Evolutionary conservation across 1,140 invertebrate species (phyloP).

Genomic region (Acromyrmex echinatior): DNA sequence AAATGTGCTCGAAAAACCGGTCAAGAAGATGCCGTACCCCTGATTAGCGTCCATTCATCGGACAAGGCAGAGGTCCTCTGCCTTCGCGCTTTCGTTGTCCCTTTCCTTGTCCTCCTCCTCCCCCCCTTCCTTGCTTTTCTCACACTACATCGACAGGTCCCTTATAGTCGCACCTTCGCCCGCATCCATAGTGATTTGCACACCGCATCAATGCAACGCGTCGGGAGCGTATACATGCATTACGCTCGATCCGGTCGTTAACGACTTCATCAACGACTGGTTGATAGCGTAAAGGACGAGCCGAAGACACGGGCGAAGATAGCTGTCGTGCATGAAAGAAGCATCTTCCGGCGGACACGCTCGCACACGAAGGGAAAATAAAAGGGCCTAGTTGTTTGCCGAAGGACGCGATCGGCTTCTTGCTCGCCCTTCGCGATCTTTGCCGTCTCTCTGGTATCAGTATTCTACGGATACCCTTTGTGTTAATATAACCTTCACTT

Average conservation of each 20-base stretch:
- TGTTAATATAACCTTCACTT: slow-evolving; percentile 33
- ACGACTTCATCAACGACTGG: slow-evolving; percentile 63
- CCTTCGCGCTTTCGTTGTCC: slow-evolving; percentile 12
- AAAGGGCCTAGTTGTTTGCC: slow-evolving; percentile 46
- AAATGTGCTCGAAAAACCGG: slow-evolving; percentile 52
- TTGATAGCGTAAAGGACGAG: slow-evolving; percentile 32
- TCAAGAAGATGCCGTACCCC: slow-evolving; percentile 58
- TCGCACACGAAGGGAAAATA: slow-evolving; percentile 44
- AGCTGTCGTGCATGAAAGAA: slow-evolving; percentile 43
- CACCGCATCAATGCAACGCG: slow-evolving; percentile 27
- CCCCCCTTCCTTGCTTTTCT: neutral
- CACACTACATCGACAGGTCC: slow-evolving; percentile 11
- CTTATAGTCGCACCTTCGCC: slow-evolving; percentile 28
- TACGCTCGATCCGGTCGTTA: slow-evolving; percentile 60
- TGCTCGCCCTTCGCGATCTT: slow-evolving; percentile 38
- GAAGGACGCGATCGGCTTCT: slow-evolving; percentile 49
- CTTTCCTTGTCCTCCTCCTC: neutral
- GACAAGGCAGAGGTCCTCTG: slow-evolving; percentile 58
- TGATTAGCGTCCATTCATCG: slow-evolving; percentile 78
- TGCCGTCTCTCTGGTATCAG: slow-evolving; percentile 25
- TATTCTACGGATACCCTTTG: slow-evolving; percentile 33
- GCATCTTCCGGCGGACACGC: slow-evolving; percentile 51
- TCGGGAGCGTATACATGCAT: slow-evolving; percentile 41
- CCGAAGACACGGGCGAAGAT: slow-evolving; percentile 50
- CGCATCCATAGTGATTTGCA: slow-evolving; percentile 38